phyloP scores from a whole-genome alignment of 2,797 vertebrate genomes.

The Hippopotamyrus pictus region DNA sequence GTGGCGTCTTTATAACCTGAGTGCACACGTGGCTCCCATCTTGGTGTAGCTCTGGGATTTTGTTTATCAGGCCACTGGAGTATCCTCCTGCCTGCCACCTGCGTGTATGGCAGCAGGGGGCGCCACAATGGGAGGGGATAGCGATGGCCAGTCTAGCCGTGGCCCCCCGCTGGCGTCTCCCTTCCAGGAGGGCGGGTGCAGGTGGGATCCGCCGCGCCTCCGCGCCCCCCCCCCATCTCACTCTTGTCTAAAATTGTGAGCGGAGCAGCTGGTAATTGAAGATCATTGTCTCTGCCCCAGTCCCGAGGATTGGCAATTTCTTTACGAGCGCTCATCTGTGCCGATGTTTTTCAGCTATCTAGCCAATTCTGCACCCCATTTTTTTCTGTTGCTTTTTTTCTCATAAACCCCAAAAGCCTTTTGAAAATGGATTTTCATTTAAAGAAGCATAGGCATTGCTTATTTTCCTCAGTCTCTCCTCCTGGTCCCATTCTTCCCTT shows the following conservation, averaged over 20 bases:
- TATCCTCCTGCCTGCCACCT: background rate
- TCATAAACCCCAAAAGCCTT: conserved; percentile 55
- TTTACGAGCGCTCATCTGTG: conserved; percentile 49
- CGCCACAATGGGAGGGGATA: background rate
- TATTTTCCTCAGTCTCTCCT: conserved; percentile 40
- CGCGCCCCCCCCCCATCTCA: conserved; percentile 14
- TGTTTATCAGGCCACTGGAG: background rate
- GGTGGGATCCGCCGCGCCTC: background rate
- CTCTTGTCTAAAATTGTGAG: conserved; percentile 64
- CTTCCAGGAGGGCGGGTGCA: background rate
- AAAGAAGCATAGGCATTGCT: conserved; percentile 48
- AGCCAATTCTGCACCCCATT: conserved; percentile 41
- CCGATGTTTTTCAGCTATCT: conserved; percentile 41
- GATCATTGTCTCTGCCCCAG: conserved; percentile 68
- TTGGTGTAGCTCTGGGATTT: background rate
- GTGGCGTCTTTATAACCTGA: no score
- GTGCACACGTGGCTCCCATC: background rate
- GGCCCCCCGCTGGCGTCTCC: background rate
- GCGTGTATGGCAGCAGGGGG: background rate
- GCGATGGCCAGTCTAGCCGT: background rate
- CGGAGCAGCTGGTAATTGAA: conserved; percentile 70
- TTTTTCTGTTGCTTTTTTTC: conserved; percentile 43
- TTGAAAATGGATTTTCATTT: conserved; percentile 67
- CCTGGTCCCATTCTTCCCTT: conserved; percentile 44
- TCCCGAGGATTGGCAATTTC: conserved; percentile 59